Evolutionary conservation across 2,888 invertebrate genomes (phyloP), one percentile per base, ranked within the genome.

Genomic region (Phorcus lineatus): DNA sequence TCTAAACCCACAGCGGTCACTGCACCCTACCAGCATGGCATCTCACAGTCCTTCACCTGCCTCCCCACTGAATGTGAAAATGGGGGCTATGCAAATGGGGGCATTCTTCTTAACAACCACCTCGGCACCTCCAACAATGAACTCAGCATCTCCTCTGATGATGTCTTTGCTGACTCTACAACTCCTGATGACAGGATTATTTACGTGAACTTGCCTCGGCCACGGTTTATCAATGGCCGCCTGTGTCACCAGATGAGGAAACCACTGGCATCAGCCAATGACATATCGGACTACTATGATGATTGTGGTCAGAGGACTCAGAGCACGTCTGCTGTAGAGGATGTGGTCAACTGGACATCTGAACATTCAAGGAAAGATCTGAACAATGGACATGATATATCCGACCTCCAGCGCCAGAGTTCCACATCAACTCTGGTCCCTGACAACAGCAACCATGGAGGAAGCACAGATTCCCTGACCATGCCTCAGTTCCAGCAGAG

Each of bases 281-380:
- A 81, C 22, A 24, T 77, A 62, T 9, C 47, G 11, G 81, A 74
- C 54, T 77, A 28, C 47, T 82, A 31, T 67, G 79, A 67, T 36
- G 78, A 66, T 17, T 55, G 70, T 47, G 79, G 40, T 54, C 81
- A 82, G 31, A 81, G 88, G 31, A 88, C 88, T 28, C 86, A 88
- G 52, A 89, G 88, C 85, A 86, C 88, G 0, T 90, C 89, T 2
- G 88, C 88, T 16, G 85, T 88, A 13, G 89, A 90, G 62, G 89
- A 90, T 53, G 81, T 86, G 9, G 74, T 86, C 7, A 76, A 70
- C 13, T 86, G 81, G 83, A 62, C 80, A 0, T 13, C 78, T 28
- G 70, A 82, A 24, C 70, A 28, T 19, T 24, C 19, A n/a, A 70
- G 70, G 19, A 36, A 11, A 40, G 36, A 70, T 19, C 17, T 70